phyloP scores from a whole-genome alignment of 1,140 invertebrate genomes.

The Zophobas morio region DNA sequence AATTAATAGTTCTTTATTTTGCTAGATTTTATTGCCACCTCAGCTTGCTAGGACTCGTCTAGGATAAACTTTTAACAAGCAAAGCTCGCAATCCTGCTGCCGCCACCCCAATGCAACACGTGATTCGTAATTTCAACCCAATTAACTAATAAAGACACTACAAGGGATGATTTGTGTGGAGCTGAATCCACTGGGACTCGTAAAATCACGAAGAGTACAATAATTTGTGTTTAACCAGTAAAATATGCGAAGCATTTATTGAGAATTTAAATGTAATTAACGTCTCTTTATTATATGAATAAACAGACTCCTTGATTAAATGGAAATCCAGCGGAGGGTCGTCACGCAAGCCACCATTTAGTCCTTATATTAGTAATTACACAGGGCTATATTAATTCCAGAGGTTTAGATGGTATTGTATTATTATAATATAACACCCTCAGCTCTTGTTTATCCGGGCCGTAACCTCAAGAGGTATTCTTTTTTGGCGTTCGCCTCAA shows the following conservation, averaged over 20 bases:
- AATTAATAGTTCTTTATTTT: constrained; percentile 59
- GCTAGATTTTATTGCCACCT: constrained; percentile 55
- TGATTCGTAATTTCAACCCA: constrained; percentile 28
- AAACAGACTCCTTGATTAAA: constrained; percentile 57
- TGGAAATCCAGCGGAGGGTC: constrained; percentile 52
- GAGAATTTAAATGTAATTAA: constrained; percentile 55
- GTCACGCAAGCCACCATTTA: constrained; percentile 54
- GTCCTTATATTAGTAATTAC: constrained; percentile 54
- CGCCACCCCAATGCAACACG: constrained; percentile 32
- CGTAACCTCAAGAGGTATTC: not conserved
- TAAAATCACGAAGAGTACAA: constrained; percentile 24
- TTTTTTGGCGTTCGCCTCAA: constrained; percentile 7
- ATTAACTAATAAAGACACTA: constrained; percentile 36
- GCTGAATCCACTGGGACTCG: constrained; percentile 8
- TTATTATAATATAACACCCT: constrained; percentile 41
- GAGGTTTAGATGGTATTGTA: constrained; percentile 48
- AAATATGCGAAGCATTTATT: constrained; percentile 49
- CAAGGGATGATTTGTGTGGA: constrained; percentile 23
- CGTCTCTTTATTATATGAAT: constrained; percentile 55
- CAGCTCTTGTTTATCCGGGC: constrained; percentile 20
- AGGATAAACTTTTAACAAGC: constrained; percentile 56
- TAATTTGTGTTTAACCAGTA: constrained; percentile 37
- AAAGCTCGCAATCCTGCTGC: constrained; percentile 42
- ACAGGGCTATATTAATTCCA: constrained; percentile 49
- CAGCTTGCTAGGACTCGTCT: constrained; percentile 52